A percentile compares a stretch with the other conserved stretches of the same genome.
phyloP scores from a whole-genome alignment of 2,113 vertebrate genomes.

The Hydrochoerus hydrochaeris region DNA sequence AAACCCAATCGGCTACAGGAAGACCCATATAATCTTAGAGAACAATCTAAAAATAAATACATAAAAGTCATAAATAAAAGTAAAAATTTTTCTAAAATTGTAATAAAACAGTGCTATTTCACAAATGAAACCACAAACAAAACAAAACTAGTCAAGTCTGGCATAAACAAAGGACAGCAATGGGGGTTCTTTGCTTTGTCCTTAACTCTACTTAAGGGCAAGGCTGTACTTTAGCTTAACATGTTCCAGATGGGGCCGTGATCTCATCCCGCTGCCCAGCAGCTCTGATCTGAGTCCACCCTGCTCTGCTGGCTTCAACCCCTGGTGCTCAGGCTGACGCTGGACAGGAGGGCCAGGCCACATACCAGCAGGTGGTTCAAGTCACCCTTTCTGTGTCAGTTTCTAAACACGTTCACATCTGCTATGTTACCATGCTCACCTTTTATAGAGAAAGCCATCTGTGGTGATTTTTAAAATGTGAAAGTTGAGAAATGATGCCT shows the following conservation, averaged over 20 bases:
- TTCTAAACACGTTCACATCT: background rate
- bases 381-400: background rate
- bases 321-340: background rate
- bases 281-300: background rate
- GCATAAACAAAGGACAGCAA: background rate
- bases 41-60: conserved; percentile 88
- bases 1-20: conserved; percentile 95
- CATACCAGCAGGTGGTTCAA: background rate
- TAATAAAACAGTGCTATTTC: conserved; percentile 34
- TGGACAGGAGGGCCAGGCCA: background rate
- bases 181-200: background rate
- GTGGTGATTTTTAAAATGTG: conserved; percentile 45
- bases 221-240: background rate
- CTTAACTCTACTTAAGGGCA: background rate
- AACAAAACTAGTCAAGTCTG: conserved; percentile 14
- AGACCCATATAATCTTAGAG: conserved; percentile 96
- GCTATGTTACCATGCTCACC: background rate
- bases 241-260: background rate
- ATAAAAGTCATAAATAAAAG: background rate
- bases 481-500: conserved; percentile 1
- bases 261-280: background rate
- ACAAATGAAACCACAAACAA: conserved; percentile 27
- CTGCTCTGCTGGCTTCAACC: background rate
- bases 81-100: conserved; percentile 40
- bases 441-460: conserved; percentile 35